These are phyloP conservation scores for Dendrolimus houi DNA, from an alignment of 2,888 invertebrate species.

Conservation along the genomic window DNA sequence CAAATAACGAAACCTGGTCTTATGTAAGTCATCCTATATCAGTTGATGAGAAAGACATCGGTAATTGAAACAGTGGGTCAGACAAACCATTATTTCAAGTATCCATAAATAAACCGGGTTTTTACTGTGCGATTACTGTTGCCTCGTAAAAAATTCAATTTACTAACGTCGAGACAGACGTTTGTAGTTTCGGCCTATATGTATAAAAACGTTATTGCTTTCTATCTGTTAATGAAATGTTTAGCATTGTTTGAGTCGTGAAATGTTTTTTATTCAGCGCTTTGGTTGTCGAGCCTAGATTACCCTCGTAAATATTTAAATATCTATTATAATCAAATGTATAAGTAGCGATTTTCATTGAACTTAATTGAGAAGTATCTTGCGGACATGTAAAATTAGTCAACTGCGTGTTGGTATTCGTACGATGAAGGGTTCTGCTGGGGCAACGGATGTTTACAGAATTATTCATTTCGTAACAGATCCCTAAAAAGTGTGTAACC, in stretches of 20 bases:
- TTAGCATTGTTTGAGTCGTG: neutral
- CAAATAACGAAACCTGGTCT: no score
- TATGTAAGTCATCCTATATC: no score
- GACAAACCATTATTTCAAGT: slow-evolving; percentile 19
- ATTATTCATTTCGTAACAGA: no score
- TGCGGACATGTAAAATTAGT: no score
- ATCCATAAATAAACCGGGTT: slow-evolving; percentile 33
- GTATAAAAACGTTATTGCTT: neutral
- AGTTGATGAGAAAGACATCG: no score
- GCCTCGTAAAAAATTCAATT: slow-evolving; percentile 41
- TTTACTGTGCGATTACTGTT: slow-evolving; percentile 31
- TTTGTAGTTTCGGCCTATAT: neutral
- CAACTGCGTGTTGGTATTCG: no score
- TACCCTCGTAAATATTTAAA: neutral
- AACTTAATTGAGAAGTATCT: no score
- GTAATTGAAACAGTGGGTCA: neutral
- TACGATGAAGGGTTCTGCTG: no score
- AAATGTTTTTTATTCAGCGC: neutral
- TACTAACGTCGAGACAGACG: slow-evolving; percentile 21
- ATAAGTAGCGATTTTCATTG: no score
- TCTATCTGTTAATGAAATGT: neutral
- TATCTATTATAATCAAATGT: no score
- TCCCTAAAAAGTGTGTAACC: no score
- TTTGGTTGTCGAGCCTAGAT: neutral
- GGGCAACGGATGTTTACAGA: no score